Conservation (phyloP, 2,888 invertebrate genomes). For the Endomychus coccineus region DNA sequence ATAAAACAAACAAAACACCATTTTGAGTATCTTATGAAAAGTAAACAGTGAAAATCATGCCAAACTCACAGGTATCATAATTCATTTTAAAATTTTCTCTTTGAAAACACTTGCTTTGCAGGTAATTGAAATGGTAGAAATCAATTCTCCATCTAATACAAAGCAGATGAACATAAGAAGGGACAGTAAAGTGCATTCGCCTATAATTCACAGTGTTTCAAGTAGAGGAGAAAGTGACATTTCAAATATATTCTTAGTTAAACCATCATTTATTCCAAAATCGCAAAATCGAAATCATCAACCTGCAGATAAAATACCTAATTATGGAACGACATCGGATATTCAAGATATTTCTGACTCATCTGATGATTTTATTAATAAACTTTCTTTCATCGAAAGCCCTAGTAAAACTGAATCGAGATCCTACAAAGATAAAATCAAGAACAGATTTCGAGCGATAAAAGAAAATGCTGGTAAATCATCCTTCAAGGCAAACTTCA, state of each 20-base stretch:
- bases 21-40: too few relatives aligned
- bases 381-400: constrained; percentile 18
- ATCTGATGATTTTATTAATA: constrained; percentile 23
- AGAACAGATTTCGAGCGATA: constrained; percentile 38
- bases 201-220: constrained; percentile 5
- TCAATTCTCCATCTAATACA: constrained; percentile 7
- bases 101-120: too few relatives aligned
- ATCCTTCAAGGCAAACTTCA: constrained; percentile 25
- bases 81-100: too few relatives aligned
- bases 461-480: constrained; percentile 37
- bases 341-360: constrained; percentile 24
- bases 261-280: neutral
- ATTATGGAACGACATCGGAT: constrained; percentile 13
- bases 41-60: too few relatives aligned
- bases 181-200: constrained; percentile 9
- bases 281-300: too few relatives aligned
- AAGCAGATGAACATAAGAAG: constrained; percentile 7
- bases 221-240: constrained; percentile 9
- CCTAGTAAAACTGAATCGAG: constrained; percentile 31
- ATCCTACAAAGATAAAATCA: constrained; percentile 41
- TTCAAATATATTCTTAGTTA: constrained; percentile 7
- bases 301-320: too few relatives aligned
- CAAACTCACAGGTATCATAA: too few relatives aligned
- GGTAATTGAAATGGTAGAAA: constrained; percentile 7
- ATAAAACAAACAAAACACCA: too few relatives aligned